Conservation (phyloP, 2,888 invertebrate genomes). For the Marronus borbonicus region DNA sequence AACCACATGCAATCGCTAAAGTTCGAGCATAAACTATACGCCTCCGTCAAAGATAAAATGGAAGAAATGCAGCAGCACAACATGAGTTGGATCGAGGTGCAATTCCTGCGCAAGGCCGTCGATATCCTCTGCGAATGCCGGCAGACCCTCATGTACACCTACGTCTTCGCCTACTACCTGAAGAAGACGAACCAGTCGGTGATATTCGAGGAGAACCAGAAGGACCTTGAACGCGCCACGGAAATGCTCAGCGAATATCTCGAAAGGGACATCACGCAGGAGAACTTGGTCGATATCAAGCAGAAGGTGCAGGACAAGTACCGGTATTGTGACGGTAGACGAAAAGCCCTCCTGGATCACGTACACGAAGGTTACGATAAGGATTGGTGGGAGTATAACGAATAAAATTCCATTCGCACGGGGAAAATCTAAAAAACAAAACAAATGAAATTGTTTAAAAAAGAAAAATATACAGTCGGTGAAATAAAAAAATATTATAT, state of each 20-base stretch:
- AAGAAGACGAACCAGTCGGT: constrained; percentile 98
- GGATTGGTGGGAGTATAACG: constrained; percentile 94
- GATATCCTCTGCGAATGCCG: constrained; percentile 97
- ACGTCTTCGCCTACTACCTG: constrained; percentile 99
- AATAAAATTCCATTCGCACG: constrained; percentile 50
- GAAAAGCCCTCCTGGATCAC: constrained; percentile 95
- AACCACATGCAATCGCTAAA: constrained; percentile 99
- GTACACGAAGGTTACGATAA: constrained; percentile 99
- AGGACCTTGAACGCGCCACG: constrained; percentile 98
- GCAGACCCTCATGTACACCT: constrained; percentile 99
- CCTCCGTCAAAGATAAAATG: constrained; percentile 98
- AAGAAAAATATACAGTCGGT: constrained; percentile 43
- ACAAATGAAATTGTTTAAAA: constrained; percentile 50
- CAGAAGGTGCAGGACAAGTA: constrained; percentile 99
- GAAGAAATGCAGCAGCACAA: constrained; percentile 99
- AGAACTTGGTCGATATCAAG: constrained; percentile 97
- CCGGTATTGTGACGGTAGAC: constrained; percentile 97
- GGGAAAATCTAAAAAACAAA: not conserved
- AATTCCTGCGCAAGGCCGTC: constrained; percentile 98
- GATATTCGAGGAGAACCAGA: constrained; percentile 99
- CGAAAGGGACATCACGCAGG: constrained; percentile 97
- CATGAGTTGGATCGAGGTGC: constrained; percentile 99
- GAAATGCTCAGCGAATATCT: constrained; percentile 98
- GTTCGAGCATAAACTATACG: constrained; percentile 97
- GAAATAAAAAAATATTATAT: constrained; percentile 52